Evolutionary conservation across 1,140 invertebrate species (phyloP).

Genomic region (Dryas iulia): DNA sequence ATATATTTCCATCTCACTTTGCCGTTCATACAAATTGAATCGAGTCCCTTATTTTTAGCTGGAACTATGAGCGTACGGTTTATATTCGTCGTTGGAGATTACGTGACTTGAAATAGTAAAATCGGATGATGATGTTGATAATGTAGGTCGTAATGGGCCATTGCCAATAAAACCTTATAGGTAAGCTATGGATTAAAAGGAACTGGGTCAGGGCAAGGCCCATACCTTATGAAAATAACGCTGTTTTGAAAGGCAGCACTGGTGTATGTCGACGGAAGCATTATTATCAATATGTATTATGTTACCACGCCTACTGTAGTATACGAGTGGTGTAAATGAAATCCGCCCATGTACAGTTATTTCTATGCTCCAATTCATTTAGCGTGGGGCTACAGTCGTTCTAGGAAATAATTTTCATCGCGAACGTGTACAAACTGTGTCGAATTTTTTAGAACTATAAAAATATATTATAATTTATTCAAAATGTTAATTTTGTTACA

Average conservation of each 20-base stretch:
- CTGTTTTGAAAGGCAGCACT: constrained; percentile 43
- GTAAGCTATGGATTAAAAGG: constrained; percentile 78
- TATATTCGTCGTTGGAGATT: constrained; percentile 74
- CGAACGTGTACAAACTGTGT: background rate
- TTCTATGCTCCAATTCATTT: constrained; percentile 5
- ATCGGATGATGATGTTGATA: constrained; percentile 79
- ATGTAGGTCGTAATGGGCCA: constrained; percentile 77
- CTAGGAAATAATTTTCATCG: constrained; percentile 3
- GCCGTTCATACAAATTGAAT: constrained; percentile 61
- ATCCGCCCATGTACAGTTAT: constrained; percentile 1
- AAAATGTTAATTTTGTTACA: background rate
- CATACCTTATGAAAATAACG: constrained; percentile 67
- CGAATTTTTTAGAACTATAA: background rate
- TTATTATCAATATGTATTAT: constrained; percentile 23
- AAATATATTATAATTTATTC: background rate
- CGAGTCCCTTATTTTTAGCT: constrained; percentile 44
- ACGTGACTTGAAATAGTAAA: constrained; percentile 80
- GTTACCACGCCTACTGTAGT: constrained; percentile 11
- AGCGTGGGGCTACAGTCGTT: background rate
- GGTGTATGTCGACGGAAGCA: constrained; percentile 19
- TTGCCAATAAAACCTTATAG: constrained; percentile 79
- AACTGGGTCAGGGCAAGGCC: constrained; percentile 71
- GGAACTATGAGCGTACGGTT: constrained; percentile 59
- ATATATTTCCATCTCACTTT: constrained; percentile 53
- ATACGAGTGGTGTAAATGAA: constrained; percentile 15